These are phyloP conservation scores for Mionectes olivaceus DNA, from an alignment of 2,797 vertebrate genomes.

Conservation along the genomic window DNA sequence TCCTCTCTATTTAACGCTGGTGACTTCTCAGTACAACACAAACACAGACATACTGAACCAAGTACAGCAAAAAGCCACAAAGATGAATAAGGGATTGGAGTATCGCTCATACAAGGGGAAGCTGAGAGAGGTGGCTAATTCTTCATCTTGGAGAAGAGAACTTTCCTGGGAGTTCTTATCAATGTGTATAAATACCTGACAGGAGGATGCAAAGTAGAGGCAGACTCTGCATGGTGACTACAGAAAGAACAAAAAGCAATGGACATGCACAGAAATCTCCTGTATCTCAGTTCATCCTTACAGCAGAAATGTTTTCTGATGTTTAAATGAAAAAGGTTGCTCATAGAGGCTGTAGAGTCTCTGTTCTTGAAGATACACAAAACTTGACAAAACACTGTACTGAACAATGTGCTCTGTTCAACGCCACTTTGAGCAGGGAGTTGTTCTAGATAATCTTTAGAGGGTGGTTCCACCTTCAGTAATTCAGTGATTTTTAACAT, in stretches of 20 bases:
- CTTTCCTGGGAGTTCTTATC: neutral
- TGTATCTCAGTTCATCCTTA: neutral
- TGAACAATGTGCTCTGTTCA: neutral
- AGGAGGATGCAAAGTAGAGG: neutral
- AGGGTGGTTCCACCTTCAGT: neutral
- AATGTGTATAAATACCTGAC: neutral
- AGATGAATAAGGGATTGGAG: neutral
- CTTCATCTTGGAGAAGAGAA: neutral
- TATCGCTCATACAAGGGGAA: neutral
- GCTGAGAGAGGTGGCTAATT: neutral
- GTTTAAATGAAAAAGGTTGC: neutral
- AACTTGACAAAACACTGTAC: neutral
- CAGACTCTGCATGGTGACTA: neutral
- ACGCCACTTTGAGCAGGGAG: neutral
- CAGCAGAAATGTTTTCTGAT: neutral
- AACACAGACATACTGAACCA: neutral
- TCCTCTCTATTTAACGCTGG: neutral
- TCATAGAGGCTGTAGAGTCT: neutral
- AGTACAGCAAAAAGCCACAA: neutral
- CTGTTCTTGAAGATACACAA: neutral
- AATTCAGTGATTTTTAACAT: neutral
- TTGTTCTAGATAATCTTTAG: neutral
- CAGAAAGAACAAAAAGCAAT: neutral
- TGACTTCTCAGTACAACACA: neutral
- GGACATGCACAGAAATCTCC: neutral